A percentile compares a stretch with the other conserved stretches of the same genome.
Conservation (phyloP, 2,797 vertebrate species). For the Mycteria americana region DNA sequence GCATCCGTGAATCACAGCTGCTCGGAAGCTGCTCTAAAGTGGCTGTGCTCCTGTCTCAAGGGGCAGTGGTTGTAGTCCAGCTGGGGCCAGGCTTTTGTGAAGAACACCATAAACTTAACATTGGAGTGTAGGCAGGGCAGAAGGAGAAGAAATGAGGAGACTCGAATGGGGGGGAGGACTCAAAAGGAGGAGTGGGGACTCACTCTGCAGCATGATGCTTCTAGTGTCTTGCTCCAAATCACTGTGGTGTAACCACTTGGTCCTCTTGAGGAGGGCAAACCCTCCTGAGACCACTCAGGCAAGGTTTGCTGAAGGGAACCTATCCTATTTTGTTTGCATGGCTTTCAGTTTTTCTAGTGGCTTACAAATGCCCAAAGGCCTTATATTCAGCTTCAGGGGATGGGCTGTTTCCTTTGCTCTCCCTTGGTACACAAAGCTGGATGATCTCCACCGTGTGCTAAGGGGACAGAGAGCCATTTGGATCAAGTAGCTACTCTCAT, state of each 20-base stretch:
- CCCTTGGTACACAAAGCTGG: neutral
- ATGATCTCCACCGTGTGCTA: neutral
- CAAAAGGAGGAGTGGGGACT: neutral
- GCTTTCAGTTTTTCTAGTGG: neutral
- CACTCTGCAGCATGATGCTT: neutral
- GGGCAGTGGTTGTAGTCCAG: too few species aligned
- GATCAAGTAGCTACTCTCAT: neutral
- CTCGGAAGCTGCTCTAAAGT: neutral
- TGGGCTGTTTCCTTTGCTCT: neutral
- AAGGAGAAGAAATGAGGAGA: neutral
- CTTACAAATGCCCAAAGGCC: neutral
- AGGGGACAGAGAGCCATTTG: neutral
- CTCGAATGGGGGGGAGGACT: rapidly evolving
- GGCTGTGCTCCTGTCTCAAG: neutral
- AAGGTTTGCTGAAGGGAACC: neutral
- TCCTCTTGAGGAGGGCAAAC: neutral
- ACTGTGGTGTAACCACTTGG: neutral
- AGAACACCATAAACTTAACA: rapidly evolving
- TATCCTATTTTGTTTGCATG: neutral
- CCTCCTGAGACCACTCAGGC: neutral
- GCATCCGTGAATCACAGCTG: neutral
- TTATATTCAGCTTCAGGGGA: neutral
- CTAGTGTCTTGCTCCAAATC: neutral
- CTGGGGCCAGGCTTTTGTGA: neutral
- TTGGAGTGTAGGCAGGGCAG: neutral